These are phyloP conservation scores for Apis florea DNA, from an alignment of 1,140 invertebrate species.

Conservation along the genomic window DNA sequence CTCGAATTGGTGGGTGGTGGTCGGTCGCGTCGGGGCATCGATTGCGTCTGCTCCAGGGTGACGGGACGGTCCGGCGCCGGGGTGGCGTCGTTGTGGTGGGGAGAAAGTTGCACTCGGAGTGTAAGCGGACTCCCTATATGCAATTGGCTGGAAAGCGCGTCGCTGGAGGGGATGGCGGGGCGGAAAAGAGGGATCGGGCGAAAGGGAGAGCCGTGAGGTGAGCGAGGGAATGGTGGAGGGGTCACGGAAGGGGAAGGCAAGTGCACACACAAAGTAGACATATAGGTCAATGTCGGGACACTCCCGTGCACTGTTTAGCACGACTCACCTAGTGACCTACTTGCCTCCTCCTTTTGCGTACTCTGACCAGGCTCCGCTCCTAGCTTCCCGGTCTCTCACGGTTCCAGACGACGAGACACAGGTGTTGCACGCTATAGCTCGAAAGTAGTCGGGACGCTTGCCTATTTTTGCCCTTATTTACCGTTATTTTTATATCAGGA, in stretches of 20 bases:
- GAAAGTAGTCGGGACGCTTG: background rate
- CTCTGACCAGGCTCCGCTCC: conserved; percentile 55
- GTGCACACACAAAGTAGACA: conserved; percentile 64
- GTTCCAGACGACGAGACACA: conserved; percentile 24
- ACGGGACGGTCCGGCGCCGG: conserved; percentile 54
- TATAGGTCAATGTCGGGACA: conserved; percentile 72
- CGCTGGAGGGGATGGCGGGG: conserved; percentile 52
- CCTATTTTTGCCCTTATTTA: too few relatives aligned
- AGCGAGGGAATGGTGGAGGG: conserved; percentile 33
- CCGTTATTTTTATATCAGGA: too few relatives aligned
- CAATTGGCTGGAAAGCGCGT: conserved; percentile 66
- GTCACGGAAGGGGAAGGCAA: conserved; percentile 45
- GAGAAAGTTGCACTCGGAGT: conserved; percentile 55
- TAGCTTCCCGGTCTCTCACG: conserved; percentile 13
- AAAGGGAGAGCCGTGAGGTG: conserved; percentile 22
- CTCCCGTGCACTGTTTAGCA: conserved; percentile 67
- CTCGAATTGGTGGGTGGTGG: background rate
- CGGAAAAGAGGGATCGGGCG: conserved; percentile 53
- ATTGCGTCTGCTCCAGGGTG: conserved; percentile 48
- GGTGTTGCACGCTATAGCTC: background rate
- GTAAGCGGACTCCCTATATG: conserved; percentile 59
- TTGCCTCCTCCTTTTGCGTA: conserved; percentile 64
- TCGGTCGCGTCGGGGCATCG: conserved; percentile 52
- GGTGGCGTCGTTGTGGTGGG: conserved; percentile 56
- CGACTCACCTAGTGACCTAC: conserved; percentile 70